These are phyloP conservation scores for Leucophenga maculata DNA, from an alignment of 2,888 invertebrate species.

Conservation along the genomic window DNA sequence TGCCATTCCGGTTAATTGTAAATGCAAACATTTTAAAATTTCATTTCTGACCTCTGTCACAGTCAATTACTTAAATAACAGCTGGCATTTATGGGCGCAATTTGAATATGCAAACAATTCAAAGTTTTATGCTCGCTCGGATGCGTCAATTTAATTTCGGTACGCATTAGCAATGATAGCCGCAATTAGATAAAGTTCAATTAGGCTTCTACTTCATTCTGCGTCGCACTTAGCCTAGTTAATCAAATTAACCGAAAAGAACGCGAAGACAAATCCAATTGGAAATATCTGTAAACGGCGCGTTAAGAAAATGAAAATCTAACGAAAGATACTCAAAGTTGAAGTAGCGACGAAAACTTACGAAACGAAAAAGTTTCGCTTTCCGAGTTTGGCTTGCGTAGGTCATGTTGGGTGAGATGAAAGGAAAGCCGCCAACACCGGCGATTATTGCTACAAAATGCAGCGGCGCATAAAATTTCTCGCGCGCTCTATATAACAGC, in stretches of 20 bases:
- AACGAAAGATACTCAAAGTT: not conserved
- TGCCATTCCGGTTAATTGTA: not conserved
- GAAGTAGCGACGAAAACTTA: not conserved
- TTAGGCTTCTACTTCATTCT: slow-evolving; percentile 44
- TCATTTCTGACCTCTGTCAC: no score
- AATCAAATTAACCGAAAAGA: slow-evolving; percentile 57
- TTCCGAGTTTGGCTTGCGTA: not conserved
- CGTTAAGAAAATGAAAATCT: not conserved
- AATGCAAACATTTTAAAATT: not conserved
- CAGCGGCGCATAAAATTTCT: slow-evolving; percentile 60
- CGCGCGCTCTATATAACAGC: not conserved
- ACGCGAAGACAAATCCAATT: slow-evolving; percentile 16
- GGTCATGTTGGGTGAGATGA: not conserved
- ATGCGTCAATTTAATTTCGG: not conserved
- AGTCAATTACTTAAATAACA: no score
- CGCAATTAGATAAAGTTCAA: slow-evolving; percentile 60
- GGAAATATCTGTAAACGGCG: not conserved
- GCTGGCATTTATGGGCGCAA: no score
- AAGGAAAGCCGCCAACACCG: slow-evolving; percentile 58
- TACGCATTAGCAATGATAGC: slow-evolving; percentile 15
- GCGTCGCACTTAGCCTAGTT: slow-evolving; percentile 37
- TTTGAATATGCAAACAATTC: no score
- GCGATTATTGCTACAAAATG: slow-evolving; percentile 63
- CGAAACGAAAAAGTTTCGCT: not conserved
- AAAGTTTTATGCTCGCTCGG: no score